phyloP scores from a whole-genome alignment of 1,140 invertebrate genomes.

The Ruditapes philippinarum region DNA sequence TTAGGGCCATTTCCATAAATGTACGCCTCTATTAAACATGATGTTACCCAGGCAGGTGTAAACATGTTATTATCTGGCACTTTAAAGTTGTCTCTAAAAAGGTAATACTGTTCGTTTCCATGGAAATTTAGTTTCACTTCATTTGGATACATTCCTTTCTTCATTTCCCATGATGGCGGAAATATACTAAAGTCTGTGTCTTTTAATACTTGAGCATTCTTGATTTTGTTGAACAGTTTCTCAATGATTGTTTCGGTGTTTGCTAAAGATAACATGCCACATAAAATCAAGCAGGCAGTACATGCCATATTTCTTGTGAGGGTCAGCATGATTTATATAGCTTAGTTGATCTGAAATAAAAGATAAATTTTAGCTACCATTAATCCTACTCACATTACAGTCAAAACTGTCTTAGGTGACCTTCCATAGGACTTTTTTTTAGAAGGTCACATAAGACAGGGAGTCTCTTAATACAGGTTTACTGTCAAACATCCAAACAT shows the following conservation, averaged over 20 bases:
- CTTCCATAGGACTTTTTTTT: too few relatives aligned
- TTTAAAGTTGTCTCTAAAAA: conserved; percentile 65
- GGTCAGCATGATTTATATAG: too few relatives aligned
- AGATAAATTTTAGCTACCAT: too few relatives aligned
- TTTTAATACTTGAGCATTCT: conserved; percentile 61
- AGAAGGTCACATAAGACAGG: too few relatives aligned
- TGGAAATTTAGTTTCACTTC: conserved; percentile 77
- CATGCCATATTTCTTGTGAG: too few relatives aligned
- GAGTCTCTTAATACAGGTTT: too few relatives aligned
- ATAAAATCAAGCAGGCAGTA: too few relatives aligned
- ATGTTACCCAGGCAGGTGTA: conserved; percentile 76
- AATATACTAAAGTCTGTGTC: conserved; percentile 66
- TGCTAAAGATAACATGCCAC: background rate
- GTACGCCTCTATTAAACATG: conserved; percentile 74
- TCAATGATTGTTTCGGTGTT: background rate
- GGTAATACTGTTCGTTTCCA: conserved; percentile 64
- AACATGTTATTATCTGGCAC: conserved; percentile 84
- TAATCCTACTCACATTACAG: too few relatives aligned
- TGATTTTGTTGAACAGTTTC: conserved; percentile 40
- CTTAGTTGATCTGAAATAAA: too few relatives aligned
- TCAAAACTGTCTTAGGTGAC: too few relatives aligned
- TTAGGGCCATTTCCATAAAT: conserved; percentile 71
- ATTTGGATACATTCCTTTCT: conserved; percentile 75
- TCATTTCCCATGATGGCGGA: conserved; percentile 70
- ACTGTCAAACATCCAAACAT: too few relatives aligned